Percentiles rank a stretch among this genome's conserved stretches.
phyloP scores from a whole-genome alignment of 2,113 vertebrate genomes.

The Ginglymostoma cirratum region DNA sequence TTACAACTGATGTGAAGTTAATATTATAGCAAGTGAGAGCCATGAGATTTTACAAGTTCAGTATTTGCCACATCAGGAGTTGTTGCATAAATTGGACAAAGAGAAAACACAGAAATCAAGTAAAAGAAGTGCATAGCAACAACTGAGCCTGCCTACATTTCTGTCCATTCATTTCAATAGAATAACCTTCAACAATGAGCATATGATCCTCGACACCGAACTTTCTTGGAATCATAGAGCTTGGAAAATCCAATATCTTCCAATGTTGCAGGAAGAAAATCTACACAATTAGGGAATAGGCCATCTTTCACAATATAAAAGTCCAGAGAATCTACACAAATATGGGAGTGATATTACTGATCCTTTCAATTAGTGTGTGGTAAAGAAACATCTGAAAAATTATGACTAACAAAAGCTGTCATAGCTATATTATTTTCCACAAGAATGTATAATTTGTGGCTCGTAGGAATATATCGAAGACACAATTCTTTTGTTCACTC shows the following conservation, averaged over 20 bases:
- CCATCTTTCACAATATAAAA: neutral
- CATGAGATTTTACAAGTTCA: neutral
- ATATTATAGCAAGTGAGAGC: neutral
- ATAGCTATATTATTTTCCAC: neutral
- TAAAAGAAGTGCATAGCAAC: no score
- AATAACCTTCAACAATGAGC: neutral
- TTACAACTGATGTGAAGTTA: neutral
- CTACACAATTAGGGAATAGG: neutral
- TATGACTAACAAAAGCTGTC: neutral
- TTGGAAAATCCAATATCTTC: neutral
- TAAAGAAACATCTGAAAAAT: conserved; percentile 15
- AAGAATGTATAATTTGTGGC: neutral
- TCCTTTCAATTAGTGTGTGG: neutral
- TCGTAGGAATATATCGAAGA: neutral
- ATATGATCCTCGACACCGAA: neutral
- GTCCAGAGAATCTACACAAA: neutral
- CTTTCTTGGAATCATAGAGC: neutral
- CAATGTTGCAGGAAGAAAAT: neutral
- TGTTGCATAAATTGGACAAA: no score
- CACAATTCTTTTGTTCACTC: neutral
- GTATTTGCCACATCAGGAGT: no score
- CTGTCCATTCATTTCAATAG: no score
- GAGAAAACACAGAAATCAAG: no score
- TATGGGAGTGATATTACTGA: neutral
- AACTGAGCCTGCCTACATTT: no score